Evolutionary conservation across 2,113 vertebrate species (phyloP).

Genomic region (Propithecus coquereli): DNA sequence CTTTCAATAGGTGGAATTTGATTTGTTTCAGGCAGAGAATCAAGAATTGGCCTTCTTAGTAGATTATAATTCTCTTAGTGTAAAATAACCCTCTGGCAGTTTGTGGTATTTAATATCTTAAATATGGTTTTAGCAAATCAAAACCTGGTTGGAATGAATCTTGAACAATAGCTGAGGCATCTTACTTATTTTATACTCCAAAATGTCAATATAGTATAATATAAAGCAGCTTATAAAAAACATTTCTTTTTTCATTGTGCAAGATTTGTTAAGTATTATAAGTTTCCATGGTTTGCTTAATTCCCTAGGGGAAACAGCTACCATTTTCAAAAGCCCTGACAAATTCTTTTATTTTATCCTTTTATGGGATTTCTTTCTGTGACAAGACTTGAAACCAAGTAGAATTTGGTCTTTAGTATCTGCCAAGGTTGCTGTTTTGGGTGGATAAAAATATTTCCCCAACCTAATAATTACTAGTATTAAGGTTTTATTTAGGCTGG

Average conservation of each 20-base stretch:
- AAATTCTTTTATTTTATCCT: neutral
- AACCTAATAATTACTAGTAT: neutral
- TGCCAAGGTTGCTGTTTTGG: neutral
- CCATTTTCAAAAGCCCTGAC: conserved; percentile 9
- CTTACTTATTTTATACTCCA: conserved; percentile 41
- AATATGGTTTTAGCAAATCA: conserved; percentile 28
- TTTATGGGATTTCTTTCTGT: neutral
- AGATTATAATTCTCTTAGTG: conserved; percentile 1
- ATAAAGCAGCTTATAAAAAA: conserved; percentile 22
- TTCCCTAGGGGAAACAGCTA: neutral
- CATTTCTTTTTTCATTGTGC: neutral
- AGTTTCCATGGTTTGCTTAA: neutral
- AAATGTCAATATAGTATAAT: neutral
- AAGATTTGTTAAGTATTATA: neutral
- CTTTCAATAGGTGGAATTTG: conserved; percentile 13
- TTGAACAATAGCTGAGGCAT: conserved; percentile 12
- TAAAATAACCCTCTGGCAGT: conserved; percentile 27
- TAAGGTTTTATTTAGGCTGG: conserved; percentile 34
- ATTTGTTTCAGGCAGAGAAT: conserved; percentile 33
- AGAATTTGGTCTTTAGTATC: conserved; percentile 19
- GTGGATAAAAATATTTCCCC: conserved; percentile 20
- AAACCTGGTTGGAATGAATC: conserved; percentile 19
- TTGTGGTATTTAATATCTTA: conserved; percentile 32
- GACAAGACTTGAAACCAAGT: conserved; percentile 23
- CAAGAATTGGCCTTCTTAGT: neutral